Base-by-base conservation (phyloP, 2,888 invertebrate genomes). In the Belgica antarctica region DNA sequence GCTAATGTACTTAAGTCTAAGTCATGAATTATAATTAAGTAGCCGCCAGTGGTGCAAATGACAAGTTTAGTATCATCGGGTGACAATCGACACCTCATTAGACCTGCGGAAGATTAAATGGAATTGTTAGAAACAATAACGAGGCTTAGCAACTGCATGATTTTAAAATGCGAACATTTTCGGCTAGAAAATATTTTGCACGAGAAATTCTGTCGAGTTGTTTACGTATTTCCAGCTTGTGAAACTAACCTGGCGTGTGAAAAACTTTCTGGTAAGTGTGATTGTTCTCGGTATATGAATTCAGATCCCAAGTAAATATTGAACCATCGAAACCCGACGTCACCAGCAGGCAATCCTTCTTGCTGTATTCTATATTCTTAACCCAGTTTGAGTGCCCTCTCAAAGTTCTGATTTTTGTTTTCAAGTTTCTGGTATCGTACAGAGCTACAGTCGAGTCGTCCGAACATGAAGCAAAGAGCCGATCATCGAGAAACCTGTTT, bases 311-410 rank as follows among this genome's bases (percentile, higher is more conserved):
- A 0, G 94, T 90, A 75, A 90, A 94, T 76, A 96, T 92, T 75
- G 90, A 91, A 12, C 95, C 95, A 79, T 96, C 96, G 77, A 96
- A 90, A 0, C 94, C 95, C 1, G 94, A 95, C 0, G 94, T 94
- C 12, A 96, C 88, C 71, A 96, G 83, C 7, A 94, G 82, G 72
- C 91, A 89, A 76, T 92, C 90, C 76, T 87, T 87, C 22, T 87
- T 86, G 28, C 92, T 92, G 79, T 92, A 96, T 77, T 96, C 96
- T 73, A 96, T 94, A 79, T 95, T 96, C 79, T 96, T 96, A 61
- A 94, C 96, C 96, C 96, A 96, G 81, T 94, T 94, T 0, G 91
- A 89, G 79, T 96, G 96, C 0, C 95, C 96, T 72, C 86, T 84
- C 8, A 96, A 82, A 12, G 88, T 88, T 71, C 89, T 85, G 71